Evolutionary conservation across 2,888 invertebrate species (phyloP).

Genomic region (Pristionchus maxplancki): DNA sequence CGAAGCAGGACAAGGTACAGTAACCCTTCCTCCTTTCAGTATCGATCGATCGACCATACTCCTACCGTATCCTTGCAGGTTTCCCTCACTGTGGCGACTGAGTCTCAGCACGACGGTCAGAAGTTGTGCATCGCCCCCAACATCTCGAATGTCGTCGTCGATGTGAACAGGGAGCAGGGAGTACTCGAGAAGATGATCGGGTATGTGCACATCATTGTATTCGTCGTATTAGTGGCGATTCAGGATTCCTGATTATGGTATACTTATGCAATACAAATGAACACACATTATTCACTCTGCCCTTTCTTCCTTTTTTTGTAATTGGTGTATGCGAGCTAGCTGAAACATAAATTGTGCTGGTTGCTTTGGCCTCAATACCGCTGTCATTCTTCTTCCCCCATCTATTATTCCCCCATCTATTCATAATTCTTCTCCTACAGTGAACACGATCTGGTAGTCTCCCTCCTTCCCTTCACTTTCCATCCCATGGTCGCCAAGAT

Average conservation of each 20-base stretch:
- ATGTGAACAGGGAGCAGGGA: constrained; percentile 86
- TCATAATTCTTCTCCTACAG: constrained; percentile 74
- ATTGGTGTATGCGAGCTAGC: too few relatives aligned
- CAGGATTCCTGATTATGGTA: background rate
- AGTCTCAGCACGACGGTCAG: constrained; percentile 91
- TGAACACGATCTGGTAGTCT: constrained; percentile 81
- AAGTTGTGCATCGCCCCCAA: constrained; percentile 85
- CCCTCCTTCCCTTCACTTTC: constrained; percentile 91
- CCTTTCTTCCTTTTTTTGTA: too few relatives aligned
- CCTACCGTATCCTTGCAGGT: constrained; percentile 53
- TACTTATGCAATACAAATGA: too few relatives aligned
- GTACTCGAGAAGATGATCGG: constrained; percentile 85
- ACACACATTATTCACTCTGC: too few relatives aligned
- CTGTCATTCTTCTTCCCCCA: too few relatives aligned
- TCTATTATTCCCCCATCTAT: background rate
- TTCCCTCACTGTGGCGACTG: constrained; percentile 83
- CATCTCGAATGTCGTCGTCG: constrained; percentile 87
- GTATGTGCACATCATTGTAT: constrained; percentile 62
- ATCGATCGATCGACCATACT: too few relatives aligned
- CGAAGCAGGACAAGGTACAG: constrained; percentile 85
- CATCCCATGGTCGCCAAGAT: constrained; percentile 90
- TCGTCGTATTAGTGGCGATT: background rate
- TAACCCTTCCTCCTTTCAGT: background rate
- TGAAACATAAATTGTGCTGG: too few relatives aligned
- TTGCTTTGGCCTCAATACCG: too few relatives aligned